phyloP scores from a whole-genome alignment of 2,797 vertebrate species.

The Periparus ater region DNA sequence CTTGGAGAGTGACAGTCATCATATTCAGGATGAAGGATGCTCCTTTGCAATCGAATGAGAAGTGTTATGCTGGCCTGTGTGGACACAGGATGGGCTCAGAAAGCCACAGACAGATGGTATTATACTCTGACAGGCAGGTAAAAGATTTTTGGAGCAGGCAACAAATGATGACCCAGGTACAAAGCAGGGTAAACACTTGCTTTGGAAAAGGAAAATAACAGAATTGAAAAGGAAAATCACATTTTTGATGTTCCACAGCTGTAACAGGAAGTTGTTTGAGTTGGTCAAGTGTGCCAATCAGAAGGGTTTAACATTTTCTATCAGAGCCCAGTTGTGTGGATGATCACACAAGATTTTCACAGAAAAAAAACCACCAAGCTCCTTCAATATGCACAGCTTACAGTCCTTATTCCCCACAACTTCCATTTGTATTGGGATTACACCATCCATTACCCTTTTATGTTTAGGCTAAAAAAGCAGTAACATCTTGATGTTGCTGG shows the following conservation, averaged over 20 bases:
- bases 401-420: background rate
- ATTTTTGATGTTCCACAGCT: background rate
- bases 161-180: background rate
- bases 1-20: background rate
- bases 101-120: background rate
- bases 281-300: background rate
- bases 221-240: background rate
- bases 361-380: background rate
- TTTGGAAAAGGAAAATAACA: background rate
- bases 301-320: background rate
- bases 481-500: background rate
- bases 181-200: background rate
- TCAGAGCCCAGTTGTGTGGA: background rate
- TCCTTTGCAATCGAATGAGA: background rate
- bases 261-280: background rate
- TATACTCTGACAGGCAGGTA: background rate
- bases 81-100: background rate
- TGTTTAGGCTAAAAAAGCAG: background rate
- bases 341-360: background rate
- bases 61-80: rapidly evolving
- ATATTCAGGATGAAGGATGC: background rate
- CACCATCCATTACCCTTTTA: background rate
- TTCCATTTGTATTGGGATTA: background rate
- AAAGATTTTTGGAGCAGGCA: background rate
- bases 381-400: background rate